Base-by-base conservation (phyloP, 2,888 invertebrate genomes). In the Cataglyphis cursor region DNA sequence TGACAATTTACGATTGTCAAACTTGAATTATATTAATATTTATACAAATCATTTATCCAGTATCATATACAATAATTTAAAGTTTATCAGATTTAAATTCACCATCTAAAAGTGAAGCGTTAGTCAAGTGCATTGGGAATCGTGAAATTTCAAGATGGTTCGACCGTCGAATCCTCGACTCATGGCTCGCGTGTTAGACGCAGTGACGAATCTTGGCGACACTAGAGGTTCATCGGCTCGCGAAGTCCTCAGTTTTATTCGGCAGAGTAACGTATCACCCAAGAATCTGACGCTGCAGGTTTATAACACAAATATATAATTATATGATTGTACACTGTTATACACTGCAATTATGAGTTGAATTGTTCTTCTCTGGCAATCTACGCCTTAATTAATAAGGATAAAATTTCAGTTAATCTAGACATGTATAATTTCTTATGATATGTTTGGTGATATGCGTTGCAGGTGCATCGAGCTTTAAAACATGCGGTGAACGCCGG, bases 401-500 rank as follows among this genome's bases (percentile, higher is more conserved):
- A 38, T 2, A 18, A 35, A 70, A 24, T 24, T 48, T 57, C 0
- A 24, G 10, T 9, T 10, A 70, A 72, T 73, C n/a, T 41, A 59
- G 24, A 8, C n/a, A 9, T 12, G 12, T 6, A n/a, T 51, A 51
- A n/a, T n/a, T 51, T 0, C 31, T 2, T 38, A 31, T 48, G 15
- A 62, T 1, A 31, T 44, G 28, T 1, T 44, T 5, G 28, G 4
- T 31, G 12, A 3, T 38, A 9, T 15, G 12, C 18, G 21, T 64
- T 18, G n/a, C 9, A 93, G 93, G 92, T 93, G 80, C 90, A 85
- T 31, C 89, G 92, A 41, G 93, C 94, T 10, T 66, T 94, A 78
- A 93, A 92, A 68, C 89, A 92, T 64, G 94, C 93, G 1, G 92
- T 94, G 12, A 90, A 87, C 54, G 92, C 92, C 0, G 93, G 93